A percentile compares a stretch with the other conserved stretches of the same genome.
Conservation (phyloP, 2,797 vertebrate genomes). For the Jordanella pulchra region DNA sequence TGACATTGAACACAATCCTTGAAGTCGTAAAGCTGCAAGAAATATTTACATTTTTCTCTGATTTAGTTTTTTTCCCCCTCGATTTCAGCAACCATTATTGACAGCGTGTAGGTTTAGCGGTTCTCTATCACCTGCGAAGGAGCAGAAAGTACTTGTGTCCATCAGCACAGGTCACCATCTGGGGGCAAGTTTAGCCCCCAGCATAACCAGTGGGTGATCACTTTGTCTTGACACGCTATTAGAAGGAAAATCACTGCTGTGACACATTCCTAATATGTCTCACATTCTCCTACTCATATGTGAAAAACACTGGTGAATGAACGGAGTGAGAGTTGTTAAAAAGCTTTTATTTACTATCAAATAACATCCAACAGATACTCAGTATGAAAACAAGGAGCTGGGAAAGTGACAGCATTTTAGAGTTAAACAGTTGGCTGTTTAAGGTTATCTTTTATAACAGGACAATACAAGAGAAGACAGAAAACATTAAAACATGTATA, state of each 20-base stretch:
- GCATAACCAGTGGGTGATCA: conserved; percentile 55
- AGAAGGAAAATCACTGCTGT: conserved; percentile 27
- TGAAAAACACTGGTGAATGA: conserved; percentile 13
- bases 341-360: conserved; percentile 11
- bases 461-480: conserved; percentile 18
- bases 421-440: neutral
- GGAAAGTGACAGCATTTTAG: neutral
- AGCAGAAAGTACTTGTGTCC: conserved; percentile 50
- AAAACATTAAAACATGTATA: conserved; percentile 50
- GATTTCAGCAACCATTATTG: too few relatives aligned
- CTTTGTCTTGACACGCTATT: conserved; percentile 65
- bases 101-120: conserved; percentile 14
- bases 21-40: neutral
- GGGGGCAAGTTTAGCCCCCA: conserved; percentile 67
- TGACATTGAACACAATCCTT: neutral
- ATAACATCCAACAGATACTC: neutral
- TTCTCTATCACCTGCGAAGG: conserved; percentile 32
- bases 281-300: conserved; percentile 19
- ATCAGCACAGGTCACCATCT: conserved; percentile 68
- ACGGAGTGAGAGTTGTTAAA: conserved; percentile 3
- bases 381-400: conserved; percentile 7
- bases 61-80: neutral
- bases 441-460: conserved; percentile 19
- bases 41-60: neutral
- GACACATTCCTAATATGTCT: conserved; percentile 57